Conservation (phyloP, 2,113 vertebrate species). For the Mixornis gularis region DNA sequence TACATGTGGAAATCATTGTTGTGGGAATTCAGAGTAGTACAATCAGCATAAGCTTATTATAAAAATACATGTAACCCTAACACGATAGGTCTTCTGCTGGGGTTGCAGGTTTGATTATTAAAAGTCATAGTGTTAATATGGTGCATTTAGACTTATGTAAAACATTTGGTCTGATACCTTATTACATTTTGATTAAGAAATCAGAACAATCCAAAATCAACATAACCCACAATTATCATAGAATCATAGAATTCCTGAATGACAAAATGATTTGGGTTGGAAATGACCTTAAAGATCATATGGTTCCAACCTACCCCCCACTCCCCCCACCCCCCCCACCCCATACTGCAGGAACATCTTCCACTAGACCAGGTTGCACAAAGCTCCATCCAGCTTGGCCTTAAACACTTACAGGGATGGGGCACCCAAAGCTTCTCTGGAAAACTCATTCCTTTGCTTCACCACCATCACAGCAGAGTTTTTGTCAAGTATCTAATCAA, state of each 20-base stretch:
- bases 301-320: neutral
- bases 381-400: neutral
- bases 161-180: neutral
- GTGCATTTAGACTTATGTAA: neutral
- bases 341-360: neutral
- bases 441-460: neutral
- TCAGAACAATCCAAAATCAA: neutral
- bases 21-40: neutral
- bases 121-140: neutral
- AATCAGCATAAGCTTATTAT: neutral
- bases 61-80: neutral
- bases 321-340: fast-evolving
- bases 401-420: neutral
- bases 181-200: neutral
- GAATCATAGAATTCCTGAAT: neutral
- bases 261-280: neutral
- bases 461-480: neutral
- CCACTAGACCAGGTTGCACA: neutral
- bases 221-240: neutral
- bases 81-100: neutral
- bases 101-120: neutral
- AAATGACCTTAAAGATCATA: neutral
- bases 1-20: neutral
- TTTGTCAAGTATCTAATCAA: neutral
- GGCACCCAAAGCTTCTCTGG: neutral